Evolutionary conservation across 2,113 vertebrate genomes (phyloP).

Genomic region (Tachysurus vachellii): DNA sequence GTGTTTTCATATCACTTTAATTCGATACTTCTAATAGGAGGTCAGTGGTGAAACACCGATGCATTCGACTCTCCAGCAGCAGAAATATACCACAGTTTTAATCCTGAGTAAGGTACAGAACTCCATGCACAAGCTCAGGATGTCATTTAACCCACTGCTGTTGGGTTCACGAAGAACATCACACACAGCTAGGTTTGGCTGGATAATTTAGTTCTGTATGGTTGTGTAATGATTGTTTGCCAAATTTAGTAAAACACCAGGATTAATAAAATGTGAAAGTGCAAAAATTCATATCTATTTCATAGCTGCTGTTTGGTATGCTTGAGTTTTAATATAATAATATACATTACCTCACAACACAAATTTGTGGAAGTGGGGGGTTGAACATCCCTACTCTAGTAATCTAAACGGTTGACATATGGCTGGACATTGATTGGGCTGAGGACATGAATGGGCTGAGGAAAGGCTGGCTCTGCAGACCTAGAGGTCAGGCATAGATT

Average conservation of each 20-base stretch:
- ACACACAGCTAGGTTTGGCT: not conserved
- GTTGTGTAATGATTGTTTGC: not conserved
- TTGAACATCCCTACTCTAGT: not conserved
- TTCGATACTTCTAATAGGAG: not conserved
- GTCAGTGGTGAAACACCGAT: not conserved
- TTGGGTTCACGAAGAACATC: not conserved
- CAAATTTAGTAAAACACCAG: not conserved
- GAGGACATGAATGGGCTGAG: slow-evolving; percentile 2
- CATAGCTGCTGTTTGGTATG: not conserved
- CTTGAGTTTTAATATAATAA: too few relatives aligned
- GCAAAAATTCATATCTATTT: not conserved
- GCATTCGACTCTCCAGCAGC: not conserved
- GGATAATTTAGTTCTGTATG: not conserved
- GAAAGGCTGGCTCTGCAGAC: slow-evolving; percentile 49
- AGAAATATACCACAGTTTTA: not conserved
- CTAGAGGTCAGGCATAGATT: slow-evolving; percentile 51
- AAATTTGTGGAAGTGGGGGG: too few relatives aligned
- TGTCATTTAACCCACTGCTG: not conserved
- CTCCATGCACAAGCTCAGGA: not conserved
- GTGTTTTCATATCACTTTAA: not conserved
- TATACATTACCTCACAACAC: too few relatives aligned
- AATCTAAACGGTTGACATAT: slow-evolving; percentile 16
- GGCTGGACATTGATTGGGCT: not conserved
- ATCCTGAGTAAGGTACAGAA: too few relatives aligned
- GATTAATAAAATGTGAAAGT: not conserved